These are phyloP conservation scores for Andrena flavipes DNA, from an alignment of 2,888 invertebrate genomes.

Conservation along the genomic window DNA sequence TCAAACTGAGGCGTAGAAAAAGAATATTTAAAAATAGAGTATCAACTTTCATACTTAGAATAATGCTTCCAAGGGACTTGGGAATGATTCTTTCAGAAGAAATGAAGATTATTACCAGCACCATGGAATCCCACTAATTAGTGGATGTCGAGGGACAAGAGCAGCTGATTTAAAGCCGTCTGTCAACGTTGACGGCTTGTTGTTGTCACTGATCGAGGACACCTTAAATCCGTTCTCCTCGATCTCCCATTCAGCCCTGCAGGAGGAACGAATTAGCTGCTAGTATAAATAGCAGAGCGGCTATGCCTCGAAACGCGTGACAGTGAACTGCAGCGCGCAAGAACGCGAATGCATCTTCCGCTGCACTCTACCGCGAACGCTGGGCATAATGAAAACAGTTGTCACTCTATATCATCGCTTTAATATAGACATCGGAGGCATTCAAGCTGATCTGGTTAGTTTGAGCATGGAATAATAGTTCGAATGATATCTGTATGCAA, in stretches of 20 bases:
- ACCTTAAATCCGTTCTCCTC: slow-evolving; percentile 62
- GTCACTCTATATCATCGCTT: slow-evolving; percentile 6
- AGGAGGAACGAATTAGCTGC: slow-evolving; percentile 71
- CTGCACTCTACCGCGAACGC: neutral
- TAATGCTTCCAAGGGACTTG: too few species aligned
- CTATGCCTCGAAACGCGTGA: slow-evolving; percentile 34
- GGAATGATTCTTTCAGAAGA: neutral
- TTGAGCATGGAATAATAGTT: too few species aligned
- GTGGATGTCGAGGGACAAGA: slow-evolving; percentile 28
- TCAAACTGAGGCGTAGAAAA: neutral
- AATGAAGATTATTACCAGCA: slow-evolving; percentile 22
- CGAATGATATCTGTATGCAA: too few species aligned
- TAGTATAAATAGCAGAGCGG: slow-evolving; percentile 73
- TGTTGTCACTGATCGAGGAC: slow-evolving; percentile 62
- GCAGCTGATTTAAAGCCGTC: slow-evolving; percentile 42
- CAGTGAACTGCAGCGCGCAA: slow-evolving; percentile 40
- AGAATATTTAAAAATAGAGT: neutral
- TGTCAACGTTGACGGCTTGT: slow-evolving; percentile 37
- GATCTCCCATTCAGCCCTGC: slow-evolving; percentile 47
- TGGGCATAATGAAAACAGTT: slow-evolving; percentile 2
- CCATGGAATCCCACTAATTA: slow-evolving; percentile 43
- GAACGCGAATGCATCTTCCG: slow-evolving; percentile 34
- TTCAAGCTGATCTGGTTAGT: neutral
- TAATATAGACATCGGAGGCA: neutral
- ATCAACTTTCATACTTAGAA: too few species aligned